A percentile compares a stretch with the other conserved stretches of the same genome.
These are phyloP conservation scores for Coptodon rendalli DNA, from an alignment of 2,113 vertebrate genomes.

Conservation along the genomic window DNA sequence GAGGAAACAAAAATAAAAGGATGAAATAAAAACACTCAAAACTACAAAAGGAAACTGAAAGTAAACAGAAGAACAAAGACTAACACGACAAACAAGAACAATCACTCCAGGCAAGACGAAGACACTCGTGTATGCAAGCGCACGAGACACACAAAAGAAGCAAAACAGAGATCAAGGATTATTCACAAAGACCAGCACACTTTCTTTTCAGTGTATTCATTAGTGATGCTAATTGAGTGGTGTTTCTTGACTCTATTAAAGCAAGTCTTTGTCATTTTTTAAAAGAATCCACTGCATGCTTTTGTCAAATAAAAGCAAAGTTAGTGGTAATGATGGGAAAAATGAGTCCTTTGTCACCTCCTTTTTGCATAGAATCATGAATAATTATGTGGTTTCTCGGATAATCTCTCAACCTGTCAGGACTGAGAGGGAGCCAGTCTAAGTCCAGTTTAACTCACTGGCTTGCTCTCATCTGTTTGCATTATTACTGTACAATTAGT, in stretches of 20 bases:
- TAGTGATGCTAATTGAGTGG: not conserved
- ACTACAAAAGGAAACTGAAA: not conserved
- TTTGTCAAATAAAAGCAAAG: not conserved
- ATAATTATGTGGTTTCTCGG: not conserved
- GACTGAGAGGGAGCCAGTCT: not conserved
- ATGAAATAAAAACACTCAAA: not conserved
- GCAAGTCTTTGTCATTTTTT: not conserved
- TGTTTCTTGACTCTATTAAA: not conserved
- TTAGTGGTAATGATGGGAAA: rapidly evolving
- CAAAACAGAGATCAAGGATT: not conserved
- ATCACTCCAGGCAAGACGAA: not conserved
- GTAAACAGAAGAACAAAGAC: not conserved
- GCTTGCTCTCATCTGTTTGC: not conserved
- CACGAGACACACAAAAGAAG: not conserved
- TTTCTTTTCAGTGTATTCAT: not conserved
- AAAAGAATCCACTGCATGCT: not conserved
- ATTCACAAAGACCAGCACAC: not conserved
- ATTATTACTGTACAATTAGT: not conserved
- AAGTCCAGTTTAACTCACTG: not conserved
- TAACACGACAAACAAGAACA: not conserved
- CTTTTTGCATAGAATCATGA: not conserved
- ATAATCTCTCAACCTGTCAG: not conserved
- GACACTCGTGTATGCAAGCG: not conserved
- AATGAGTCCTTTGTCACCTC: not conserved
- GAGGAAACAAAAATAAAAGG: not conserved